Evolutionary conservation across 2,113 vertebrate species (phyloP).

Genomic region (Oreotragus oreotragus): DNA sequence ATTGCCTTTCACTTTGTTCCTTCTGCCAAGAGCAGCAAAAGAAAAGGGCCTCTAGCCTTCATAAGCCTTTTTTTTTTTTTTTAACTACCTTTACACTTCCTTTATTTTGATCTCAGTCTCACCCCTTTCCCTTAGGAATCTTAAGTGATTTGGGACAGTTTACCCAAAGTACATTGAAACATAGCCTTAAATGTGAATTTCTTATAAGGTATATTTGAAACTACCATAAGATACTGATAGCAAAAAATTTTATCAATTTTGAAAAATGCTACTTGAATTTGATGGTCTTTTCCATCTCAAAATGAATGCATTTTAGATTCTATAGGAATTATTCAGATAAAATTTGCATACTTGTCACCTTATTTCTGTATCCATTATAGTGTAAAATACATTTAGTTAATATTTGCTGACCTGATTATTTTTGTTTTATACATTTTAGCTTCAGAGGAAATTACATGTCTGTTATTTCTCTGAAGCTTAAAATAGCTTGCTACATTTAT

Average conservation of each 20-base stretch:
- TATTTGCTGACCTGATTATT: slow-evolving; percentile 2
- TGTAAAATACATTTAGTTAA: not conserved
- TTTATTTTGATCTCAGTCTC: slow-evolving; percentile 15
- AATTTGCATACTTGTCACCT: not conserved
- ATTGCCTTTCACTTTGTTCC: slow-evolving; percentile 30
- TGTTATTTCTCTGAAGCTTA: not conserved
- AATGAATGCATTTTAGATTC: not conserved
- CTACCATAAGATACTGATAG: not conserved
- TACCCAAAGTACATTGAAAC: not conserved
- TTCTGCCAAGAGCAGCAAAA: slow-evolving; percentile 10
- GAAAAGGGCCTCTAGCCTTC: not conserved
- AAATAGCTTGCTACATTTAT: not conserved
- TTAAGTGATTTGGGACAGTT: slow-evolving; percentile 16
- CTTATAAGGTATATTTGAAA: slow-evolving; percentile 18
- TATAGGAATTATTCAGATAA: slow-evolving; percentile 28
- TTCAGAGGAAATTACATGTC: not conserved
- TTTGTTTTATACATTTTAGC: slow-evolving; percentile 20
- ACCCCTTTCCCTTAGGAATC: slow-evolving; percentile 11
- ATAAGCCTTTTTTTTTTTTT: not conserved
- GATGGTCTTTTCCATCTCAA: slow-evolving; percentile 14
- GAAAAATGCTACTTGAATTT: not conserved
- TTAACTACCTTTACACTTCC: not conserved
- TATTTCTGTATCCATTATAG: not conserved
- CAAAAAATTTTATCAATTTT: not conserved
- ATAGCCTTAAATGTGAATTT: not conserved